Percentiles rank a stretch among this genome's conserved stretches.
These are phyloP conservation scores for Vulpes ferrilata DNA, from an alignment of 2,113 vertebrate genomes.

Conservation along the genomic window DNA sequence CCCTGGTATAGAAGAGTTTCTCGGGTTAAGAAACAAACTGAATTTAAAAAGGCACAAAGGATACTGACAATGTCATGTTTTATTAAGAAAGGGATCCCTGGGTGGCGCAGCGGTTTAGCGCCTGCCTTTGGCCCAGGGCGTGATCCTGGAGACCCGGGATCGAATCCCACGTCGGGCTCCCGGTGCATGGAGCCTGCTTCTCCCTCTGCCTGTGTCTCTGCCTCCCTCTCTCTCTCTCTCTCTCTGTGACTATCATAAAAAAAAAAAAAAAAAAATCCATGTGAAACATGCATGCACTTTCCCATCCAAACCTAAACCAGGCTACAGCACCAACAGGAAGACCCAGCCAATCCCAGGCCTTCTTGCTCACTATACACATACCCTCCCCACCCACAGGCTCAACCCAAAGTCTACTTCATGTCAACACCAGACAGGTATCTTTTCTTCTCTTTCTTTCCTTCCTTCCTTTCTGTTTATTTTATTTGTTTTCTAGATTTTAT, in stretches of 20 bases:
- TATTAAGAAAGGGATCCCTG: too few species aligned
- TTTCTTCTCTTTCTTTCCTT: too few species aligned
- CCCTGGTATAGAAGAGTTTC: neutral
- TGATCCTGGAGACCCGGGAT: too few species aligned
- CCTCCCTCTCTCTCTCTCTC: too few species aligned
- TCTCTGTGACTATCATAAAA: too few species aligned
- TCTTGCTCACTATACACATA: rapidly evolving
- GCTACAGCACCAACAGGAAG: neutral
- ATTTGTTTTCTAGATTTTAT: too few species aligned
- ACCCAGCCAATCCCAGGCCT: neutral
- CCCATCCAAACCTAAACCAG: neutral
- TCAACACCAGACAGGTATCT: rapidly evolving
- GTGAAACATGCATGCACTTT: rapidly evolving
- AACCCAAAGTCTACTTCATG: rapidly evolving
- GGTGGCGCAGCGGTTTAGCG: too few species aligned
- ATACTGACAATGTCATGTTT: rapidly evolving
- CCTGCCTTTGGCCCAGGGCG: too few species aligned
- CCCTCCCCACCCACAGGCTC: neutral
- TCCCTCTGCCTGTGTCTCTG: too few species aligned
- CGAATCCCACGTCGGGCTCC: too few species aligned
- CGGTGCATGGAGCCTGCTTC: too few species aligned
- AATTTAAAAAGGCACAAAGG: neutral
- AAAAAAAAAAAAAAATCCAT: neutral
- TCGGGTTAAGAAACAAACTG: neutral
- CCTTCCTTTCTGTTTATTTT: too few species aligned